Evolutionary conservation across 1,140 invertebrate species (phyloP).

Genomic region (Marisa cornuarietis): DNA sequence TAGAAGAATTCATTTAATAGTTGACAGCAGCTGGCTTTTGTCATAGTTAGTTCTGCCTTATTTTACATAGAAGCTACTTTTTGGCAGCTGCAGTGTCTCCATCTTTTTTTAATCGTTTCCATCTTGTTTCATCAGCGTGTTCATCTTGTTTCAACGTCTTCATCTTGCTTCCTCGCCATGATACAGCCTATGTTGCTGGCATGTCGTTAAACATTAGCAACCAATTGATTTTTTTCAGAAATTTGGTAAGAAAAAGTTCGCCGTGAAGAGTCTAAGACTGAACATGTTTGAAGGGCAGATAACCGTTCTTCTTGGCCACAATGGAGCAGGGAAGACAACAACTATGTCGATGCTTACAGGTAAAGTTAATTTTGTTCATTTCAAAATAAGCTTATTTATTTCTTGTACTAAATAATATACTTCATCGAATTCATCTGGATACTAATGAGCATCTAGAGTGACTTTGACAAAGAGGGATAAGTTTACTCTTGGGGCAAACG

Average conservation of each 20-base stretch:
- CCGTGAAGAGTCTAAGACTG: conserved; percentile 59
- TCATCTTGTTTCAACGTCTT: neutral
- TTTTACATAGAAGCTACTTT: too few species aligned
- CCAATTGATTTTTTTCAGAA: neutral
- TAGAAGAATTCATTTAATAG: too few species aligned
- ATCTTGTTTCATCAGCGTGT: neutral
- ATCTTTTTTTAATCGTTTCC: neutral
- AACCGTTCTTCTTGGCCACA: conserved; percentile 69
- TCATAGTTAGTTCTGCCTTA: too few species aligned
- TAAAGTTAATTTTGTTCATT: conserved; percentile 36
- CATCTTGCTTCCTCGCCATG: neutral
- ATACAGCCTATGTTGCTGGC: neutral
- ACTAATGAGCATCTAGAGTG: neutral
- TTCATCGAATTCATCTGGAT: neutral
- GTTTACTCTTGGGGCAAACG: too few species aligned
- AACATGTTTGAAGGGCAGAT: conserved; percentile 68
- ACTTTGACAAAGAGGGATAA: too few species aligned
- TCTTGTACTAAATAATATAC: too few species aligned
- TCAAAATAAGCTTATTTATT: too few species aligned
- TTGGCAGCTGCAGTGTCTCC: too few species aligned
- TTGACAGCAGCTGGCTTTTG: too few species aligned
- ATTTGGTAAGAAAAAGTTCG: conserved; percentile 41
- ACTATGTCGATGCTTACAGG: conserved; percentile 78
- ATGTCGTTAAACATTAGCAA: too few species aligned
- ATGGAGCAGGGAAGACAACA: conserved; percentile 77